A percentile compares a stretch with the other conserved stretches of the same genome.
Evolutionary conservation across 2,888 invertebrate species (phyloP).

Genomic region (Euplagia quadripunctaria): DNA sequence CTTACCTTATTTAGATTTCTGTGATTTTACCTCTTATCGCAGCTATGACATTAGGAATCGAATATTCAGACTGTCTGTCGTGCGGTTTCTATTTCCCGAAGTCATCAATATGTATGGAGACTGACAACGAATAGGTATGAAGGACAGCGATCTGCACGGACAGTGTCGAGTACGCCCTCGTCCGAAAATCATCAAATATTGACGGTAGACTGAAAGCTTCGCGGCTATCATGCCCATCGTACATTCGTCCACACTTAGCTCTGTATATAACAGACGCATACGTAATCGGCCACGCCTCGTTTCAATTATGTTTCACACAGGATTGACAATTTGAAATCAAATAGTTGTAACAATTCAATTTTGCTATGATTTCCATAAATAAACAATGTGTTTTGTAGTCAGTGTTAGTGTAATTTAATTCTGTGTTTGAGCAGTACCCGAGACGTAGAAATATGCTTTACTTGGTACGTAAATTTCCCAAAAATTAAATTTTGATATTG

Average conservation of each 20-base stretch:
- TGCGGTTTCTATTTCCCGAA: constrained; percentile 28
- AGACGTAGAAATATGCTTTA: too few species aligned
- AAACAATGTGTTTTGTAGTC: too few species aligned
- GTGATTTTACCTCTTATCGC: constrained; percentile 1
- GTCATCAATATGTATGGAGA: constrained; percentile 49
- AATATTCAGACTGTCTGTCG: constrained; percentile 18
- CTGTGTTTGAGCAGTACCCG: too few species aligned
- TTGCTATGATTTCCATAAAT: too few species aligned
- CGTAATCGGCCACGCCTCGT: constrained; percentile 55
- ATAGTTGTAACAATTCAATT: too few species aligned
- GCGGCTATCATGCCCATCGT: constrained; percentile 43
- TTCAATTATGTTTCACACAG: not conserved
- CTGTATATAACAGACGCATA: constrained; percentile 69
- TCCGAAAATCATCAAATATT: constrained; percentile 85
- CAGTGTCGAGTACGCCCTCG: constrained; percentile 58
- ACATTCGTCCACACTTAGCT: constrained; percentile 28
- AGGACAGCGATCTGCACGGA: constrained; percentile 49
- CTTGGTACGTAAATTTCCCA: too few species aligned
- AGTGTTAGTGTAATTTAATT: too few species aligned
- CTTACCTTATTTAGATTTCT: too few species aligned
- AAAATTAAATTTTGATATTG: too few species aligned
- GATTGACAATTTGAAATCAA: not conserved
- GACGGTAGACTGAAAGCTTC: constrained; percentile 75
- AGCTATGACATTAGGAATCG: constrained; percentile 19
- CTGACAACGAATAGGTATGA: constrained; percentile 44